Evolutionary conservation across 2,888 invertebrate species (phyloP), one percentile per base, ranked within the genome.

Genomic region (Euphydryas editha): DNA sequence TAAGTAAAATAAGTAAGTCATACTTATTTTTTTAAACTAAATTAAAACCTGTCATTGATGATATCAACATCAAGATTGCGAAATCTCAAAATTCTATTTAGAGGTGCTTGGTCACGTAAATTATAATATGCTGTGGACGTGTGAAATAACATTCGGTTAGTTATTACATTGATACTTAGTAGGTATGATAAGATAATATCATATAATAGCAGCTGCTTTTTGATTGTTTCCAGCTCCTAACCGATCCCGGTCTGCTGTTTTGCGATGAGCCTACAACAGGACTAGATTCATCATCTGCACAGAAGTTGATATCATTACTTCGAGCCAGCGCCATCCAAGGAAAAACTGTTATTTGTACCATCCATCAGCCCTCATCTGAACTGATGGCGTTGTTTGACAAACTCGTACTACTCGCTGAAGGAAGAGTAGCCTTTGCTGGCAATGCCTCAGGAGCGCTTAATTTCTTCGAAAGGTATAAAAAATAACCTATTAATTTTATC

Each of bases 181-280:
- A n/a, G n/a, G n/a, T n/a, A n/a, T n/a, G n/a, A n/a, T n/a, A n/a
- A n/a, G n/a, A n/a, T n/a, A n/a, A n/a, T n/a, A n/a, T n/a, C n/a
- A n/a, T n/a, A n/a, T n/a, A n/a, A n/a, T n/a, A n/a, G n/a, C n/a
- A 46, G 8, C 30, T 30, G 5, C 30, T 30, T 30, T 30, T 2
- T 3, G 5, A 10, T 15, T 39, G 15, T 7, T 39, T 39, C 4
- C 83, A 97, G 96, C 92, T 97, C 44, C 86, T 99, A 62, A 98
- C 97, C 47, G 97, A 99, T 88, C 99, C 99, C 0, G 95, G 96
- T 0, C 93, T 99, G 42, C 89, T 99, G 47, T 99, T 99, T 88
- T 97, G 98, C 82, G 99, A 99, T 80, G 99, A 99, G 81, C 99
- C 99, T 8, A 99, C 99, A 0, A 98, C 98, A 0, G 98, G 99